Base-by-base conservation (phyloP, 2,113 vertebrate species). In the Lutjanus erythropterus region DNA sequence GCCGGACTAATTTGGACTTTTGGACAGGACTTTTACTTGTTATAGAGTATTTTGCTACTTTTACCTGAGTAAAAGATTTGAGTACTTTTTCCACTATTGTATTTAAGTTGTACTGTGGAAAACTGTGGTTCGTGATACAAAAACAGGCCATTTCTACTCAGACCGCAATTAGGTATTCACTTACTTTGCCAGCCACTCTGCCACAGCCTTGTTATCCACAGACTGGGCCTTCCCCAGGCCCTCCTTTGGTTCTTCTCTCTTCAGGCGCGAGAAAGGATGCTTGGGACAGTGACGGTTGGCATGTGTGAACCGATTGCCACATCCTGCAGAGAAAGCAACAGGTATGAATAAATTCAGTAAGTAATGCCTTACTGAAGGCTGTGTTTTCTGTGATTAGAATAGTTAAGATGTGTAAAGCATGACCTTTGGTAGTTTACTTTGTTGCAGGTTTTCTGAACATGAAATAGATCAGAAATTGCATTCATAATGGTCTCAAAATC, bases 261-360 rank as follows among this genome's bases (percentile, higher is more conserved):
- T 97, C 94, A 99, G 96, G 15, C 98, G 94, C 71, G 97, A 97
- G 1, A 97, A 98, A 0, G 98, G 98, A 87, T 99, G 98, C 83
- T 98, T 98, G 35, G 98, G 94, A 84, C 98, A 99, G 71, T 99
- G 98, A 8, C 98, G 97, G 86, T 99, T 99, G 49, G 98, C 98
- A 53, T 99, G 97, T 0, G 98, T 99, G 86, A 99, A 99, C 74
- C 98, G 96, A 90, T 97, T 99, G 2, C 96, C 91, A 86, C 98
- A 99, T 52, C 97, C 98, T 99, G 78, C 1, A 42, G 53, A 74
- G 16, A 71, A 60, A 75, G 6, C 27, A 62, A 47, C 42, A 65
- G 27, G 33, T 58, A 37, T 58, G 11, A 77, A 60, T 35, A 29
- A 44, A 44, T 35, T 37, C 53, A 72, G 5, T 14, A 27, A 72